Evolutionary conservation across 2,797 vertebrate species (phyloP).

Genomic region (Oreochromis grahami): DNA sequence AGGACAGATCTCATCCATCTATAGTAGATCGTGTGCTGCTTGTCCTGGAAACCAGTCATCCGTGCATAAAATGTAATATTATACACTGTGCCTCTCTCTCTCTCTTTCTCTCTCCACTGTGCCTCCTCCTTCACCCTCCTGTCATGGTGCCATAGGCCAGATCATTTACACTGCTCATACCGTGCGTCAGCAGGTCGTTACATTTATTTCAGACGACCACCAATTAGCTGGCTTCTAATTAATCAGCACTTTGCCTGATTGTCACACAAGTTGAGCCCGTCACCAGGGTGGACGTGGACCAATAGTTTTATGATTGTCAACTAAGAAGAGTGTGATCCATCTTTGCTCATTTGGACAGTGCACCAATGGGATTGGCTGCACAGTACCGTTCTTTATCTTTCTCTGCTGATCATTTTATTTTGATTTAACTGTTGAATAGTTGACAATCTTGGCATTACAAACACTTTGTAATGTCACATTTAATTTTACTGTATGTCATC

Average conservation of each 20-base stretch:
- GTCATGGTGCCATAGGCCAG: conserved; percentile 60
- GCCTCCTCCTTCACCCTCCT: neutral
- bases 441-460: neutral
- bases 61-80: conserved; percentile 39
- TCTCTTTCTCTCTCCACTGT: neutral
- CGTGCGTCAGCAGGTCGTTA: conserved; percentile 78
- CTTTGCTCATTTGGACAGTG: neutral
- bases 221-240: conserved; percentile 74
- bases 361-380: neutral
- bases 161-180: conserved; percentile 73
- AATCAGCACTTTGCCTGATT: conserved; percentile 69
- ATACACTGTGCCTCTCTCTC: conserved; percentile 6
- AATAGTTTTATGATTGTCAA: conserved; percentile 6
- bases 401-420: neutral
- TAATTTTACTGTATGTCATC: neutral
- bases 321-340: conserved; percentile 1
- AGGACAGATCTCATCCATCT: conserved; percentile 18
- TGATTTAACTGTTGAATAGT: neutral
- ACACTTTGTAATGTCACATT: neutral
- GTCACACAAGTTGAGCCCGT: conserved; percentile 47
- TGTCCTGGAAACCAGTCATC: conserved; percentile 16
- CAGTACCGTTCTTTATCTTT: neutral
- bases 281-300: conserved; percentile 12
- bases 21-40: neutral
- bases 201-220: conserved; percentile 67